These are phyloP conservation scores for Caligus rogercresseyi DNA, from an alignment of 1,140 invertebrate genomes.

Conservation along the genomic window DNA sequence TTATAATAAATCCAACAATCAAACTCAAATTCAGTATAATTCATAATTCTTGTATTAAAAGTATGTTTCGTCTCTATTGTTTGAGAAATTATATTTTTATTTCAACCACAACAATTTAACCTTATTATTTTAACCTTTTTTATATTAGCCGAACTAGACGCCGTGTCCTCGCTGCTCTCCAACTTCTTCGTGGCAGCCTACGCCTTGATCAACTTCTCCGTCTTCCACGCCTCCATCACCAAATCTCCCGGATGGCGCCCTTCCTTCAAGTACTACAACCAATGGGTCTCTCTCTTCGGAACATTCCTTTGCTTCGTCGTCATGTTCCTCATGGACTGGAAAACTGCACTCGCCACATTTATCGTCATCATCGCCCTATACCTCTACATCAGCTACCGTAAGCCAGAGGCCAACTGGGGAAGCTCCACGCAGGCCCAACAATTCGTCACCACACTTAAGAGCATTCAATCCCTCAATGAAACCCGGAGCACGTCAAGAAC, in stretches of 20 bases:
- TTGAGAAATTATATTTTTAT: not conserved
- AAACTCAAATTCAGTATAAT: no score
- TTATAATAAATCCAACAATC: no score
- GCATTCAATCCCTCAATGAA: conserved; percentile 64
- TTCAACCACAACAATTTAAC: conserved; percentile 1
- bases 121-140: not conserved
- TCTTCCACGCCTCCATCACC: conserved; percentile 68
- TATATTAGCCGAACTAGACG: conserved; percentile 50
- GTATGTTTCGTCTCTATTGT: no score
- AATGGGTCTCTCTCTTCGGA: conserved; percentile 72
- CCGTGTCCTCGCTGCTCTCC: conserved; percentile 80
- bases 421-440: conserved; percentile 90
- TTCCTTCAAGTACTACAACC: conserved; percentile 78
- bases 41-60: no score
- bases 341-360: conserved; percentile 71
- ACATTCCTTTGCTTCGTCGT: conserved; percentile 72
- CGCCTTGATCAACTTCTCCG: conserved; percentile 88
- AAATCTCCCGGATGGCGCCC: conserved; percentile 71
- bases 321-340: conserved; percentile 89
- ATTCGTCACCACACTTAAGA: conserved; percentile 71
- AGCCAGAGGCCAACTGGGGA: conserved; percentile 95
- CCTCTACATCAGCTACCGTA: conserved; percentile 68
- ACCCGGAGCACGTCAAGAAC: conserved; percentile 94
- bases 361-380: conserved; percentile 70
- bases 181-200: conserved; percentile 93